Conservation (phyloP, 2,797 vertebrate species). For the Oophaga sylvatica region DNA sequence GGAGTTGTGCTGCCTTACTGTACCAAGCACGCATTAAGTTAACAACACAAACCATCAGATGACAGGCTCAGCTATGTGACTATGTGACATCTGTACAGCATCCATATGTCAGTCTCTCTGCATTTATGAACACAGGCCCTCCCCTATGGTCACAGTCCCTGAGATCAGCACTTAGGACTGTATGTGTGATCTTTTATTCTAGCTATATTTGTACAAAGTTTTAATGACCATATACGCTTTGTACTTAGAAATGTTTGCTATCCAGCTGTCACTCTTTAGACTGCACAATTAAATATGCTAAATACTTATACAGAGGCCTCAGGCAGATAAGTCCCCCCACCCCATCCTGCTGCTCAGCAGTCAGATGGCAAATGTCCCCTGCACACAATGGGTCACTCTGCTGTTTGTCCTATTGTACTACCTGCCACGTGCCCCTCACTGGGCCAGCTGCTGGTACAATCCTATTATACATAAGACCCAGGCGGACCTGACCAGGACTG, state of each 20-base stretch:
- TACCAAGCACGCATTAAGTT: not conserved
- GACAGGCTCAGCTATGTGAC: not conserved
- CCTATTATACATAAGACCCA: constrained; percentile 53
- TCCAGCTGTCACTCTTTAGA: constrained; percentile 36
- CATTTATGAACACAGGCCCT: not conserved
- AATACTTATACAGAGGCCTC: constrained; percentile 25
- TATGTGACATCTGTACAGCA: not conserved
- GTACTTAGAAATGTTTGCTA: not conserved
- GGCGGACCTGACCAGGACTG: constrained; percentile 41
- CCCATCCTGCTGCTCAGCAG: constrained; percentile 18
- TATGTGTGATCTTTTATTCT: not conserved
- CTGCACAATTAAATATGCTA: constrained; percentile 36
- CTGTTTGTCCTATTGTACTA: constrained; percentile 64
- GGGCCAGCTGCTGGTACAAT: constrained; percentile 69
- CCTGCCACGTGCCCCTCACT: constrained; percentile 73
- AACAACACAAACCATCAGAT: not conserved
- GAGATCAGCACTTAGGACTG: not conserved
- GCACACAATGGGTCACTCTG: constrained; percentile 49
- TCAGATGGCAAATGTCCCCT: constrained; percentile 55
- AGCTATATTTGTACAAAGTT: not conserved
- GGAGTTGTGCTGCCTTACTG: not conserved
- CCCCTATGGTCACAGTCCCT: not conserved
- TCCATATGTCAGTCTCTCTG: not conserved
- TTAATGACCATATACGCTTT: not conserved
- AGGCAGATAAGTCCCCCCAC: constrained; percentile 11